Evolutionary conservation across 37 sponge, comb jelly and placozoan genomes (phyloP).

Genomic region (Aplysina aerophoba): DNA sequence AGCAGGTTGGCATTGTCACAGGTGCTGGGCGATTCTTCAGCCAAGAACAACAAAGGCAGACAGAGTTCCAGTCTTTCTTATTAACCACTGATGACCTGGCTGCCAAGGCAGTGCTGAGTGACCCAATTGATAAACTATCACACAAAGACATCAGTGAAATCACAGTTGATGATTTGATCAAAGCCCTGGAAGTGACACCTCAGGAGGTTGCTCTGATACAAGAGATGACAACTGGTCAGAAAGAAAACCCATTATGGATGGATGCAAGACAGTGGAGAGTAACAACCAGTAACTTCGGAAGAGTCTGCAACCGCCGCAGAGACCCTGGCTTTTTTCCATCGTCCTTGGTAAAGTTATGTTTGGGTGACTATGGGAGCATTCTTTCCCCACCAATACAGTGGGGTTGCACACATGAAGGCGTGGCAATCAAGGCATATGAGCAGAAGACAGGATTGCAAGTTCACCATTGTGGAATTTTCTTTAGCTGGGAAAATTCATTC

Average conservation of each 20-base stretch:
- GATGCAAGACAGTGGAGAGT: constrained; percentile 48
- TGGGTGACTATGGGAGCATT: constrained; percentile 36
- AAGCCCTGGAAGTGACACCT: constrained; percentile 12
- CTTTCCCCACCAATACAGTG: neutral
- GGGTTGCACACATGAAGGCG: neutral
- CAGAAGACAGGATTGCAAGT: neutral
- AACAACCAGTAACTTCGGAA: constrained; percentile 55
- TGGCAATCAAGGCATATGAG: neutral
- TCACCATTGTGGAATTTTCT: constrained; percentile 3
- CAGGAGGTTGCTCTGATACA: constrained; percentile 25
- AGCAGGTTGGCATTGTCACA: neutral
- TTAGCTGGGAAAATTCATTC: neutral
- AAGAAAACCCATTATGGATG: constrained; percentile 40
- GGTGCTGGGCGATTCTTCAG: neutral
- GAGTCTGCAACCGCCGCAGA: constrained; percentile 27
- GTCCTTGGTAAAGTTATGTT: neutral
- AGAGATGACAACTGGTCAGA: constrained; percentile 38
- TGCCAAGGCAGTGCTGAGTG: neutral
- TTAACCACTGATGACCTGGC: neutral
- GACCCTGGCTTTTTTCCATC: constrained; percentile 17
- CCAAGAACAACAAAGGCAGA: too few species aligned
- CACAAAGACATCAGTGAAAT: neutral
- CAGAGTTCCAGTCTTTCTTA: neutral
- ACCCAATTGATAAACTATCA: constrained; percentile 26
- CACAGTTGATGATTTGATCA: constrained; percentile 11